phyloP scores from a whole-genome alignment of 2,888 invertebrate genomes.

The Drosophila greeni region DNA sequence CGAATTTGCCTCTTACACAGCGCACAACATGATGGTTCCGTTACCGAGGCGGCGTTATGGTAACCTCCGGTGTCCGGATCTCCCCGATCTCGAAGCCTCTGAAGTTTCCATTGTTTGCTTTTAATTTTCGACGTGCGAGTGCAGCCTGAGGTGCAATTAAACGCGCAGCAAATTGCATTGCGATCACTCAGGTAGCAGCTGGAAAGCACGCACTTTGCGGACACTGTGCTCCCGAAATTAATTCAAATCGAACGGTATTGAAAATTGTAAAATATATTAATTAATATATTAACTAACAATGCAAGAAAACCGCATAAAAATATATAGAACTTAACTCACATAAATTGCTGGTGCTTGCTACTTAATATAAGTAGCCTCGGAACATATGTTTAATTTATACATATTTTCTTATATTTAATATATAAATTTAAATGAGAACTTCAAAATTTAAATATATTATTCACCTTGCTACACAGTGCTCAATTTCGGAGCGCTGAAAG shows the following conservation, averaged over 20 bases:
- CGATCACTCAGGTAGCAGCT: conserved; percentile 62
- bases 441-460: background rate
- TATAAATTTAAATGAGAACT: background rate
- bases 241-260: conserved; percentile 19
- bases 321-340: background rate
- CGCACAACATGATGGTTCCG: conserved; percentile 27
- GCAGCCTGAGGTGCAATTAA: conserved; percentile 54
- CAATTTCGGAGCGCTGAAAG: conserved; percentile 50
- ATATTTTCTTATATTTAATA: background rate
- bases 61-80: conserved; percentile 17
- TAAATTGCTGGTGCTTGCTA: background rate
- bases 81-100: background rate
- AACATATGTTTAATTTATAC: no score
- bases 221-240: conserved; percentile 25
- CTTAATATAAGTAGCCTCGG: background rate
- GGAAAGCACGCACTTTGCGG: conserved; percentile 6
- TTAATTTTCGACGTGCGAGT: conserved; percentile 67
- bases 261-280: background rate
- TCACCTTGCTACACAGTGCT: conserved; percentile 3
- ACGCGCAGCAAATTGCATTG: conserved; percentile 46
- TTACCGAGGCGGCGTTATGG: conserved; percentile 11
- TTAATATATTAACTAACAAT: background rate
- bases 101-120: conserved; percentile 67
- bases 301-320: background rate
- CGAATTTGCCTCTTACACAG: conserved; percentile 41